Evolutionary conservation across 1,140 invertebrate species (phyloP).

Genomic region (Diabrotica undecimpunctata): DNA sequence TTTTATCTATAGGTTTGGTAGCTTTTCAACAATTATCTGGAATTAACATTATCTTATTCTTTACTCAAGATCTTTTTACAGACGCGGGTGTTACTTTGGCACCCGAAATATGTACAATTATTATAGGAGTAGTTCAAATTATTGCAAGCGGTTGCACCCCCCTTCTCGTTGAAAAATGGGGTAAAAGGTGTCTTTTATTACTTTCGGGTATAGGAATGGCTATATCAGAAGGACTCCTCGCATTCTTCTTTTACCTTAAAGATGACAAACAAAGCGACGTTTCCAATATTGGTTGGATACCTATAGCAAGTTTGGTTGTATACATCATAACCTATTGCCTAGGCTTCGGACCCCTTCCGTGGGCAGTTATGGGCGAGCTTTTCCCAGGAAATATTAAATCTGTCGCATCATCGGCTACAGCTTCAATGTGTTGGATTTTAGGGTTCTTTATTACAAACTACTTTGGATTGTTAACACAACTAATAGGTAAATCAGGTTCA

Average conservation of each 20-base stretch:
- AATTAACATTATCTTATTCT: conserved; percentile 81
- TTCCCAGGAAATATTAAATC: conserved; percentile 75
- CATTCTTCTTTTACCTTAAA: conserved; percentile 62
- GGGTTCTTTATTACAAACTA: conserved; percentile 78
- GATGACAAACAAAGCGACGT: conserved; percentile 50
- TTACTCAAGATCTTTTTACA: conserved; percentile 68
- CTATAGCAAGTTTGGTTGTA: conserved; percentile 60
- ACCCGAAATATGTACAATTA: conserved; percentile 65
- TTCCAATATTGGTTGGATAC: conserved; percentile 57
- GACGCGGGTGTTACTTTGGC: conserved; percentile 59
- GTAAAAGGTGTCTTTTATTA: conserved; percentile 68
- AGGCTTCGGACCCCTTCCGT: conserved; percentile 79
- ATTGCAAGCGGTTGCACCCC: conserved; percentile 65
- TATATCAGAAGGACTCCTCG: conserved; percentile 49
- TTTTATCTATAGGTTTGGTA: conserved; percentile 68
- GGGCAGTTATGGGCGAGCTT: conserved; percentile 82
- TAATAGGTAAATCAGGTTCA: conserved; percentile 63
- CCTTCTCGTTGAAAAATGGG: conserved; percentile 69
- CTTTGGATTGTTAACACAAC: conserved; percentile 58
- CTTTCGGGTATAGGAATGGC: conserved; percentile 64
- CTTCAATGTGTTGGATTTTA: conserved; percentile 73
- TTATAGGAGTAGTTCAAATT: conserved; percentile 72
- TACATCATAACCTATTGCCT: conserved; percentile 68
- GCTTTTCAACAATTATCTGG: conserved; percentile 75
- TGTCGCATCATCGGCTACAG: conserved; percentile 68